A percentile compares a stretch with the other conserved stretches of the same genome.
phyloP scores from a whole-genome alignment of 2,113 vertebrate species.

The Physeter macrocephalus region DNA sequence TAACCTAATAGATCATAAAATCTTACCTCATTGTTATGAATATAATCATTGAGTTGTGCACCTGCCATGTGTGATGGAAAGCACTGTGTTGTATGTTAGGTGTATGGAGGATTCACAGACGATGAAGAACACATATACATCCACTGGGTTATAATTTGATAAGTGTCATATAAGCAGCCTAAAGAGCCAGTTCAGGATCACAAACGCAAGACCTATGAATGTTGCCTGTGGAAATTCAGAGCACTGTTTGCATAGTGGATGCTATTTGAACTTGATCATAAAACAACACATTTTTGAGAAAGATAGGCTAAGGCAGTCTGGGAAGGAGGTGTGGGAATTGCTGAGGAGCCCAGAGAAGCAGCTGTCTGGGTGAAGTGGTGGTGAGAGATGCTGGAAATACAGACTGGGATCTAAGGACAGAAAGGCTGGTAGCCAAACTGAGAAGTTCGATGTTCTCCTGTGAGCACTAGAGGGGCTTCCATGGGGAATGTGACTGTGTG shows the following conservation, averaged over 20 bases:
- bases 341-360: background rate
- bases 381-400: background rate
- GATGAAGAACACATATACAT: accelerated
- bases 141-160: background rate
- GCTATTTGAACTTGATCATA: background rate
- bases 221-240: background rate
- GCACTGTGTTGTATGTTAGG: no score
- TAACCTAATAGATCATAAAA: no score
- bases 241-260: background rate
- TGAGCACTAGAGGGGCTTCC: no score
- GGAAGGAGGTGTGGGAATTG: background rate
- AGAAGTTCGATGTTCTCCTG: background rate
- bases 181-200: background rate
- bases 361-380: background rate
- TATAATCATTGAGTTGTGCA: background rate
- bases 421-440: background rate
- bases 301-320: background rate
- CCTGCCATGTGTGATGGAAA: no score
- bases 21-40: background rate
- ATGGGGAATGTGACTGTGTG: background rate
- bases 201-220: background rate
- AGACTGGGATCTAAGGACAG: background rate
- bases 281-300: background rate
- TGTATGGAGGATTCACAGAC: background rate
- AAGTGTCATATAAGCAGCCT: background rate